These are phyloP conservation scores for Alviniconcha strummeri DNA, from an alignment of 2,888 invertebrate species.

Conservation along the genomic window DNA sequence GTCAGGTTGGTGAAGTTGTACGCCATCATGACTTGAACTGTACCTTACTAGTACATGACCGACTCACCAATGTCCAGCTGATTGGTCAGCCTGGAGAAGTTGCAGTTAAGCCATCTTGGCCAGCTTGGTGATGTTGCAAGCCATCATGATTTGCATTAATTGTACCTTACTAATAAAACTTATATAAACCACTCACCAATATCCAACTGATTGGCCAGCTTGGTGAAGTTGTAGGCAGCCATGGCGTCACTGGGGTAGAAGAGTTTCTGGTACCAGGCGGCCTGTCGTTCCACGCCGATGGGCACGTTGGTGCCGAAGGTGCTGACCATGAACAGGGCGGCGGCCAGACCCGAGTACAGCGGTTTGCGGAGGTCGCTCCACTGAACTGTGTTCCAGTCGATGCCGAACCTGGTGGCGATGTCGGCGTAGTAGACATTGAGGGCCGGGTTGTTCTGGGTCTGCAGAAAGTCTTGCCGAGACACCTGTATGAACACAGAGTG, in stretches of 20 bases:
- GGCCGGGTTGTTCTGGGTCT: constrained; percentile 41
- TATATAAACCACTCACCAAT: no score
- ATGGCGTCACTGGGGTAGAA: constrained; percentile 32
- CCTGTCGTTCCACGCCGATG: constrained; percentile 50
- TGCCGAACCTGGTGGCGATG: constrained; percentile 47
- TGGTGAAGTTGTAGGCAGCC: constrained; percentile 50
- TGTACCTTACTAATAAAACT: no score
- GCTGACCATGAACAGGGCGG: constrained; percentile 47
- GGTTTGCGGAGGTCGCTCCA: constrained; percentile 59
- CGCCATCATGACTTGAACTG: no score
- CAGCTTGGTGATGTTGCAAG: no score
- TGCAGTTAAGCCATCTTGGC: no score
- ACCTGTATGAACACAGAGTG: constrained; percentile 42
- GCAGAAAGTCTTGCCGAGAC: constrained; percentile 43
- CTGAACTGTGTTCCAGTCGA: constrained; percentile 52
- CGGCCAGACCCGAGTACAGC: constrained; percentile 59
- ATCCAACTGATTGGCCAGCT: constrained; percentile 45
- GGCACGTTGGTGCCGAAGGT: constrained; percentile 40
- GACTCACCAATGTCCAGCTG: no score
- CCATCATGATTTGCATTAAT: no score
- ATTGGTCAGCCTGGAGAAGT: no score
- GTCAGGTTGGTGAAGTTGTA: no score
- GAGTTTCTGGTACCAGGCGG: constrained; percentile 48
- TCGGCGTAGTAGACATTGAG: constrained; percentile 20
- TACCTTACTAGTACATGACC: no score